Evolutionary conservation across 2,797 vertebrate species (phyloP).

Genomic region (Coccyzus lansbergi): DNA sequence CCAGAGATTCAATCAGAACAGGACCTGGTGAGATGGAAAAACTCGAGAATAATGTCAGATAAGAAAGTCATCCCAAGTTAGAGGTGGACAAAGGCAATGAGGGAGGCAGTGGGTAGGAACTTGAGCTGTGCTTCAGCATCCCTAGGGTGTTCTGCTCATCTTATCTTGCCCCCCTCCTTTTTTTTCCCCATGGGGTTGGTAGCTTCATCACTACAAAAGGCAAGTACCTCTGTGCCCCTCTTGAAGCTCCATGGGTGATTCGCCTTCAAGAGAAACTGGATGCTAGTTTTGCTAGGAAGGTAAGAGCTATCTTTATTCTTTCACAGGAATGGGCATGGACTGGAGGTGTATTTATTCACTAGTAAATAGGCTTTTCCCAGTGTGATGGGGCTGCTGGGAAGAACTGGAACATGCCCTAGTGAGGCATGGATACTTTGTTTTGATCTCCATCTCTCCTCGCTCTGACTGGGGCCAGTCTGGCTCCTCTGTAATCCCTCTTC

Average conservation of each 20-base stretch:
- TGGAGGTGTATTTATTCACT: rapidly evolving
- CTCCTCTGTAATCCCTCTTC: not conserved
- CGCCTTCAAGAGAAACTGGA: slow-evolving; percentile 36
- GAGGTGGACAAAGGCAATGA: not conserved
- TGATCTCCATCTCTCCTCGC: not conserved
- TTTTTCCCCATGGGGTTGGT: not conserved
- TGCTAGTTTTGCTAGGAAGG: not conserved
- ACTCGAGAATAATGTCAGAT: not conserved
- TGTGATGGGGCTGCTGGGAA: not conserved
- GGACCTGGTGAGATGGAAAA: not conserved
- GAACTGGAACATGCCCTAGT: not conserved
- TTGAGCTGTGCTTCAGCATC: not conserved
- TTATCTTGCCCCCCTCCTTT: rapidly evolving
- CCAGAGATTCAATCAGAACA: not conserved
- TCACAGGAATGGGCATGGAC: rapidly evolving
- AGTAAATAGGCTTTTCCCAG: not conserved
- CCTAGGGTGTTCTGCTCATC: not conserved
- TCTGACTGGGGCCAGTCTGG: not conserved
- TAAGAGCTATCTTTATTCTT: not conserved
- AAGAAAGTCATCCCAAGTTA: not conserved
- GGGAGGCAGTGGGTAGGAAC: not conserved
- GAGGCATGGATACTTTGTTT: not conserved
- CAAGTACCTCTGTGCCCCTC: slow-evolving; percentile 47
- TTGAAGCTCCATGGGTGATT: not conserved
- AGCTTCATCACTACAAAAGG: slow-evolving; percentile 59